These are phyloP conservation scores for Micrastur ruficollis DNA, from an alignment of 2,797 vertebrate genomes.

Conservation along the genomic window DNA sequence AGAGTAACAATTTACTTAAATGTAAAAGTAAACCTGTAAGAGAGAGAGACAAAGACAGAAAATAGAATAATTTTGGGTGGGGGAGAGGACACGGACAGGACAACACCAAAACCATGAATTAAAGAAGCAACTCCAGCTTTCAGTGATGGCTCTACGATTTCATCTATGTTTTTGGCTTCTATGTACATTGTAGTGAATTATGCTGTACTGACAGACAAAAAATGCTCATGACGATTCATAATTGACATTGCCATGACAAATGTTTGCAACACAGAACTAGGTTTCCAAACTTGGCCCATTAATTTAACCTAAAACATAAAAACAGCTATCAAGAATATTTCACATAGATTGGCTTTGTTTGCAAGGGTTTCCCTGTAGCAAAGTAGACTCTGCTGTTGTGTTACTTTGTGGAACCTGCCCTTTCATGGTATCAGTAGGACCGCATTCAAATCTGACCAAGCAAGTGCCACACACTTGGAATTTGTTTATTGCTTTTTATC, in stretches of 20 bases:
- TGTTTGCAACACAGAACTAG: background rate
- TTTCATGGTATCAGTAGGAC: background rate
- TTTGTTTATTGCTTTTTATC: conserved; percentile 71
- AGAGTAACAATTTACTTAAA: conserved; percentile 23
- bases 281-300: background rate
- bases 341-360: background rate
- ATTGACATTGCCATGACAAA: background rate
- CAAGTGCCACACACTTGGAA: conserved; percentile 71
- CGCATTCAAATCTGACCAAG: conserved; percentile 54
- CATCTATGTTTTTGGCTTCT: background rate
- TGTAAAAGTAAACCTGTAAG: background rate
- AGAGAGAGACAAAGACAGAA: background rate
- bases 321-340: background rate
- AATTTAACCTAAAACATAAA: background rate
- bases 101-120: background rate
- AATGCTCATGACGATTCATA: background rate
- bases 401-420: background rate
- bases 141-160: background rate
- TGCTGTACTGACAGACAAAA: background rate
- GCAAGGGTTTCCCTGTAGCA: background rate
- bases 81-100: too few species aligned
- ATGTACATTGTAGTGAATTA: background rate
- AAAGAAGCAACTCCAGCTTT: background rate
- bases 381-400: background rate
- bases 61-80: background rate